Evolutionary conservation across 2,113 vertebrate genomes (phyloP).

Genomic region (Tupaia tana): DNA sequence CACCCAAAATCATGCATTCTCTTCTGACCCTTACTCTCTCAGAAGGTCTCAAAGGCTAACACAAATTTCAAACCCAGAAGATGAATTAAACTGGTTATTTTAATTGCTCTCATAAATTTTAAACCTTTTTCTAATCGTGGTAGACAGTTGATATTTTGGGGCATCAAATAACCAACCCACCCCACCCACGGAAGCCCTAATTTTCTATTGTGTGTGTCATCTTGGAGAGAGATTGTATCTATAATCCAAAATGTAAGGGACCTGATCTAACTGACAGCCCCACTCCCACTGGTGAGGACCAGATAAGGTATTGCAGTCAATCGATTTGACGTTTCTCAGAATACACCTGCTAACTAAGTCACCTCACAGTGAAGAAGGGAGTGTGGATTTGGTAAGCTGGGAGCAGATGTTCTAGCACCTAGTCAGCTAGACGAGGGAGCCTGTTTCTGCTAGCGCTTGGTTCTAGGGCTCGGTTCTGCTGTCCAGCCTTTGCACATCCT

Average conservation of each 20-base stretch:
- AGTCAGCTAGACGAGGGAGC: no score
- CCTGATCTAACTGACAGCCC: accelerated
- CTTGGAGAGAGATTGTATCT: not conserved
- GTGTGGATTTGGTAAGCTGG: not conserved
- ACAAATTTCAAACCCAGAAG: not conserved
- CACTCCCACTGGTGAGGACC: not conserved
- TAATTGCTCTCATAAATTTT: not conserved
- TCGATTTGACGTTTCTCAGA: not conserved
- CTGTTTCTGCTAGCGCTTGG: no score
- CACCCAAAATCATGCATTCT: not conserved
- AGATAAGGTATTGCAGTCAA: no score
- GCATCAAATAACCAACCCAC: not conserved
- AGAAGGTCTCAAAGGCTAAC: not conserved
- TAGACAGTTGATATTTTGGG: not conserved
- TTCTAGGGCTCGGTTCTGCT: not conserved
- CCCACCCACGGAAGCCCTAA: not conserved
- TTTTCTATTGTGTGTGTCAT: not conserved
- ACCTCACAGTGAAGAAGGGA: not conserved
- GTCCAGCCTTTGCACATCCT: not conserved
- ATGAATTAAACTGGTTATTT: not conserved
- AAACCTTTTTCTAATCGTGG: not conserved
- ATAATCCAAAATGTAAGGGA: not conserved
- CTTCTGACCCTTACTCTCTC: not conserved
- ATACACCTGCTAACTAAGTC: not conserved
- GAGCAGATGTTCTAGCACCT: not conserved